A percentile compares a stretch with the other conserved stretches of the same genome.
Evolutionary conservation across 2,113 vertebrate genomes (phyloP).

Genomic region (Calidris pugnax): DNA sequence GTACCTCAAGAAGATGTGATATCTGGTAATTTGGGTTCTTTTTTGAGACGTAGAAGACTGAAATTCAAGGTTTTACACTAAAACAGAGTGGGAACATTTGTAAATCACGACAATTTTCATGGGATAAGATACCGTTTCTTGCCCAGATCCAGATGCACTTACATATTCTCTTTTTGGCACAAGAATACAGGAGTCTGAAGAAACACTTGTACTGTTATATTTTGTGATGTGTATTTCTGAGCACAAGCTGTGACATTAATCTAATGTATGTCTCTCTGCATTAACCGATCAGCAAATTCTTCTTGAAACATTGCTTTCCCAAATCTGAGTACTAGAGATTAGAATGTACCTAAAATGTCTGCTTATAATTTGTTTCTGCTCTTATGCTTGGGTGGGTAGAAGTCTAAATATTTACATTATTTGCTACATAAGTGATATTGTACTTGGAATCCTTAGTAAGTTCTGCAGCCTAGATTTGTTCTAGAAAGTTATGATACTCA

Average conservation of each 20-base stretch:
- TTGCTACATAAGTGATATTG: neutral
- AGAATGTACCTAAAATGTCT: neutral
- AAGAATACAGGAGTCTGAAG: neutral
- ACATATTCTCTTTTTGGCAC: neutral
- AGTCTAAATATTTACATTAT: neutral
- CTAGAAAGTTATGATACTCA: neutral
- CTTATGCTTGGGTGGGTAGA: neutral
- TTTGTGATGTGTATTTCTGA: conserved; percentile 48
- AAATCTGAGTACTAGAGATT: neutral
- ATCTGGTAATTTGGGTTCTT: neutral
- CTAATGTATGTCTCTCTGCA: conserved; percentile 29
- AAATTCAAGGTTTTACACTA: neutral
- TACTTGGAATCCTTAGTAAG: neutral
- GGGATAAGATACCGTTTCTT: neutral
- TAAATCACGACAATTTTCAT: neutral
- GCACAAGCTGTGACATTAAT: conserved; percentile 58
- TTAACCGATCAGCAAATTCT: conserved; percentile 42
- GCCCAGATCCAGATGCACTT: neutral
- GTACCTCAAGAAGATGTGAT: neutral
- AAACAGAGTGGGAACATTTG: neutral
- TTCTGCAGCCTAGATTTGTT: neutral
- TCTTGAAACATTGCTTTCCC: conserved; percentile 3
- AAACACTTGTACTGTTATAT: conserved; percentile 26
- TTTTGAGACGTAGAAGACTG: neutral
- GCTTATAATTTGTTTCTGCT: neutral